Conservation (phyloP, 2,113 vertebrate genomes). For the Semnornis frantzii region DNA sequence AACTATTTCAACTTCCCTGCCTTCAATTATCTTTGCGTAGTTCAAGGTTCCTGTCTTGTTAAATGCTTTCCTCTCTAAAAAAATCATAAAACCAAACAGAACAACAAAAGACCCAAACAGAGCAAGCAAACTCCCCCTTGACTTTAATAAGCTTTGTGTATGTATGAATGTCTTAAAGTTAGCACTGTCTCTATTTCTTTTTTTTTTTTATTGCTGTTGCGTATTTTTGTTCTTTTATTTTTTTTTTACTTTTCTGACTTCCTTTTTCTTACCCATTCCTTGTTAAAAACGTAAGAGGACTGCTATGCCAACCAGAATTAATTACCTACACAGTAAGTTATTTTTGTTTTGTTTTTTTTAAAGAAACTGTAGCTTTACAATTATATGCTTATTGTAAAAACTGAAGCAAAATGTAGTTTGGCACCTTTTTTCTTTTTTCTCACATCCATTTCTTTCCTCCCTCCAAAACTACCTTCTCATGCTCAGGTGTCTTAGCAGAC, state of each 20-base stretch:
- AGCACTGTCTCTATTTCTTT: background rate
- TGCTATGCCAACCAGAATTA: constrained; percentile 81
- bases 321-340: constrained; percentile 89
- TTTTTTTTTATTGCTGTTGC: background rate
- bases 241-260: constrained; percentile 55
- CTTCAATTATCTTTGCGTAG: background rate
- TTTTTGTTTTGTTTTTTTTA: constrained; percentile 1
- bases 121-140: background rate
- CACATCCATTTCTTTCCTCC: constrained; percentile 39
- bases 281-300: constrained; percentile 87
- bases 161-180: background rate
- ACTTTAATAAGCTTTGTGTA: background rate
- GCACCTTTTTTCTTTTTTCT: background rate
- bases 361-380: background rate
- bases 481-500: background rate
- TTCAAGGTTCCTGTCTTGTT: constrained; percentile 2
- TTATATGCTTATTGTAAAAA: constrained; percentile 37
- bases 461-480: background rate
- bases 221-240: background rate
- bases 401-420: constrained; percentile 16
- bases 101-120: background rate
- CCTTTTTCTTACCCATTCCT: constrained; percentile 67
- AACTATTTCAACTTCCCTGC: background rate
- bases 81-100: background rate
- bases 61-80: background rate